A percentile compares a stretch with the other conserved stretches of the same genome.
Conservation (phyloP, 2,888 invertebrate species). For the Ophioninae sp. region DNA sequence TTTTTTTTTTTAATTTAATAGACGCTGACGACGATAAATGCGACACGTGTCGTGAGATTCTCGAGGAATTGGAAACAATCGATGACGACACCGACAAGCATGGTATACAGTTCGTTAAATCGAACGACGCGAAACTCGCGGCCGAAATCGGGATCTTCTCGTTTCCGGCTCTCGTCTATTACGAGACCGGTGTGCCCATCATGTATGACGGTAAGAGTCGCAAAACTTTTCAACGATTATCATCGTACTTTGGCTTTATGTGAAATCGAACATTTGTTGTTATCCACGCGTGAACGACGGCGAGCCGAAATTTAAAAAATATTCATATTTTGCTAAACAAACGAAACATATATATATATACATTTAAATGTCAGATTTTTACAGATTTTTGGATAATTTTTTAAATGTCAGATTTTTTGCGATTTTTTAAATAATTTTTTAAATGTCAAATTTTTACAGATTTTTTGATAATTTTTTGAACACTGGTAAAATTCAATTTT, state of each 20-base stretch:
- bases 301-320: not conserved
- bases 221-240: slow-evolving; percentile 19
- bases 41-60: slow-evolving; percentile 90
- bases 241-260: slow-evolving; percentile 9
- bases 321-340: not conserved
- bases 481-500: too few species aligned
- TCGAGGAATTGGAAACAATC: slow-evolving; percentile 94
- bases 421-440: too few species aligned
- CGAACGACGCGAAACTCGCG: slow-evolving; percentile 93
- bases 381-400: too few species aligned
- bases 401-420: too few species aligned
- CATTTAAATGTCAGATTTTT: too few species aligned
- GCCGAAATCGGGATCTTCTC: slow-evolving; percentile 96
- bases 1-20: slow-evolving; percentile 76
- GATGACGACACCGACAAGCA: slow-evolving; percentile 96
- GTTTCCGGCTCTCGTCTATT: slow-evolving; percentile 95
- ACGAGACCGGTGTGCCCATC: slow-evolving; percentile 95
- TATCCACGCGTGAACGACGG: not conserved
- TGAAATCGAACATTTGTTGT: not conserved
- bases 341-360: not conserved
- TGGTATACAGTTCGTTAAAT: slow-evolving; percentile 96
- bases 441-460: too few species aligned
- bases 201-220: slow-evolving; percentile 94
- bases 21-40: slow-evolving; percentile 94
- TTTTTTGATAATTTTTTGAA: too few species aligned